Percentiles rank a stretch among this genome's conserved stretches.
Conservation (phyloP, 2,113 vertebrate species). For the Sterna hirundo region DNA sequence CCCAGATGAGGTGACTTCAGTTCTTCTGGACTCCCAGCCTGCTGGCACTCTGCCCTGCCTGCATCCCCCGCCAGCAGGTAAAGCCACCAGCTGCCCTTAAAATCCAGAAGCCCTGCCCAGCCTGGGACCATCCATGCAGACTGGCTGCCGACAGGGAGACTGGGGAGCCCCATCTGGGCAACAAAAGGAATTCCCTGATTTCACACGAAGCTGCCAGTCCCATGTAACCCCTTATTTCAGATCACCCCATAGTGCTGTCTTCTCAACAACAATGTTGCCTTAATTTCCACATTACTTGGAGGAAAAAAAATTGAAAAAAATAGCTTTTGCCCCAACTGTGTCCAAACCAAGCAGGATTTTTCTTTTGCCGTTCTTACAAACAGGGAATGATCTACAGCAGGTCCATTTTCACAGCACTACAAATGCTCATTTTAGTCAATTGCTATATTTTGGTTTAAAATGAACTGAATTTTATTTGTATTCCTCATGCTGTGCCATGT, state of each 20-base stretch:
- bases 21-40: neutral
- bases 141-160: rapidly evolving
- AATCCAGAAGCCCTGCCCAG: neutral
- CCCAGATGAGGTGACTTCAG: neutral
- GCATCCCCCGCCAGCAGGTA: neutral
- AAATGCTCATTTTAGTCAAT: neutral
- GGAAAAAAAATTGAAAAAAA: neutral
- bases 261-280: rapidly evolving
- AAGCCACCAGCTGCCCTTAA: neutral
- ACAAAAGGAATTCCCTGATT: rapidly evolving
- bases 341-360: neutral
- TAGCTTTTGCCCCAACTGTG: neutral
- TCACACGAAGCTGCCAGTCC: neutral
- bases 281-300: neutral
- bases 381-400: neutral
- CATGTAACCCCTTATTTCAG: neutral
- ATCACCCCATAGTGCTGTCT: neutral
- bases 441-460: neutral
- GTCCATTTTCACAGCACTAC: neutral
- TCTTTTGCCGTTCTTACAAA: neutral
- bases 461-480: neutral
- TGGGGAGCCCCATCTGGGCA: neutral
- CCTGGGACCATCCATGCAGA: neutral
- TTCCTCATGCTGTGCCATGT: neutral
- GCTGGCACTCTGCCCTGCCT: neutral